Evolutionary conservation across 1,140 invertebrate species (phyloP), one percentile per base, ranked within the genome.

Genomic region (Megalonaias nervosa): DNA sequence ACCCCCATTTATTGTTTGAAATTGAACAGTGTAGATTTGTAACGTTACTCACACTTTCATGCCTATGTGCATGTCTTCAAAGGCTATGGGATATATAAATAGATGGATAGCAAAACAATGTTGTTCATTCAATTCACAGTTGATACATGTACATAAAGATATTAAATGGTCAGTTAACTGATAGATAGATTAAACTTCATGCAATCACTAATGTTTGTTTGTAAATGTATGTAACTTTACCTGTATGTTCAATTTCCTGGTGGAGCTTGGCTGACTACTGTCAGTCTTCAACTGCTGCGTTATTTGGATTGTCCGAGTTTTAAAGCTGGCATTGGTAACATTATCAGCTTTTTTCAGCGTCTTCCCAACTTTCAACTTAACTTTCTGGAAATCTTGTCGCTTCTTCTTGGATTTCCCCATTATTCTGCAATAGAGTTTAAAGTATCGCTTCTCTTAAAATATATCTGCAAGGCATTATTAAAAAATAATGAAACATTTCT

Each of bases 321-420:
- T 97, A 86, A 97, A 97, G 83, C 94, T 93, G 0, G 95, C 95
- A 87, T 97, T 94, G 0, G 96, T 97, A 5, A 95, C 93, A 93
- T 97, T 98, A 64, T 94, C 93, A 61, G 88, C 90, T 82, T 93
- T 93, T 19, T 91, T 93, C 83, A 93, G 93, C 89, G 91, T 93
- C 91, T 87, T 93, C 17, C 92, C 93, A 68, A 92, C 90, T 86
- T 92, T 92, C 19, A 92, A 74, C 79, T 92, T 92, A n/a, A 91
- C 88, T 84, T 92, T 92, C 79, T 91, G 89, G 81, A 92, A 92
- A 78, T 86, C 87, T 83, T 95, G 94, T 93, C 87, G 89, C 92
- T 77, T 88, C 91, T 67, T 87, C 77, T 85, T 87, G 38, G 38
- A 9, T 48, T 48, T 48, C 38, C 38, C 38, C 38, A 48, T 48